phyloP scores from a whole-genome alignment of 2,888 invertebrate species.

The Ecliptopera silaceata region DNA sequence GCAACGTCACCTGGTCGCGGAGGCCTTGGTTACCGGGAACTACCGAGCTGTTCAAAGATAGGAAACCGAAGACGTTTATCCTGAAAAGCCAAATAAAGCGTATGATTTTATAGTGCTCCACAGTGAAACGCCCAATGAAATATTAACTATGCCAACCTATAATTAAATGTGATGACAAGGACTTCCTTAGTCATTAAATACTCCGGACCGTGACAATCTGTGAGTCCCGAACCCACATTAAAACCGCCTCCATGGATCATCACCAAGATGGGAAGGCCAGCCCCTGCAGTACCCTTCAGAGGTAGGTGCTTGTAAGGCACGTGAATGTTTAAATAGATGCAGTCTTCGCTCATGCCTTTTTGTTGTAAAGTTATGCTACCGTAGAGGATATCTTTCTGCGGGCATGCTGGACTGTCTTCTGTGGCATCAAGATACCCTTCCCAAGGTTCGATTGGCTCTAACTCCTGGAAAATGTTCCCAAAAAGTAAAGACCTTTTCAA shows the following conservation, averaged over 20 bases:
- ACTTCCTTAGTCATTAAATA: constrained; percentile 39
- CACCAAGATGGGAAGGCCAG: constrained; percentile 60
- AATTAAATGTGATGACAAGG: not conserved
- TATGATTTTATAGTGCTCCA: no score
- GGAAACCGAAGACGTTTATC: constrained; percentile 6
- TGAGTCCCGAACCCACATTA: constrained; percentile 39
- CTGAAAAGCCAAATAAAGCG: no score
- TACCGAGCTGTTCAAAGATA: constrained; percentile 14
- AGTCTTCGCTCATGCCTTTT: constrained; percentile 39
- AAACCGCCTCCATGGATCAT: constrained; percentile 67
- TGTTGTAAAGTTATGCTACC: constrained; percentile 22
- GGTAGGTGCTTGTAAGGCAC: no score
- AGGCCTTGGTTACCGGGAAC: constrained; percentile 41
- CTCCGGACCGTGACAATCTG: constrained; percentile 52
- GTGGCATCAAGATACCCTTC: not conserved
- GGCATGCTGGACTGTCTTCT: constrained; percentile 77
- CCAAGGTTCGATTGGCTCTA: not conserved
- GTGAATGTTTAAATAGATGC: constrained; percentile 32
- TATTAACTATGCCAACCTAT: not conserved
- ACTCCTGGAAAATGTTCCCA: not conserved
- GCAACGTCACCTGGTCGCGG: not conserved
- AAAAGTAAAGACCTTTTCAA: no score
- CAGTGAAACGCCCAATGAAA: no score
- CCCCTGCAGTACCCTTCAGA: no score
- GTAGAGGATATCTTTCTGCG: constrained; percentile 62